Conservation (phyloP, 2,888 invertebrate genomes). For the Seira sanloemensis region DNA sequence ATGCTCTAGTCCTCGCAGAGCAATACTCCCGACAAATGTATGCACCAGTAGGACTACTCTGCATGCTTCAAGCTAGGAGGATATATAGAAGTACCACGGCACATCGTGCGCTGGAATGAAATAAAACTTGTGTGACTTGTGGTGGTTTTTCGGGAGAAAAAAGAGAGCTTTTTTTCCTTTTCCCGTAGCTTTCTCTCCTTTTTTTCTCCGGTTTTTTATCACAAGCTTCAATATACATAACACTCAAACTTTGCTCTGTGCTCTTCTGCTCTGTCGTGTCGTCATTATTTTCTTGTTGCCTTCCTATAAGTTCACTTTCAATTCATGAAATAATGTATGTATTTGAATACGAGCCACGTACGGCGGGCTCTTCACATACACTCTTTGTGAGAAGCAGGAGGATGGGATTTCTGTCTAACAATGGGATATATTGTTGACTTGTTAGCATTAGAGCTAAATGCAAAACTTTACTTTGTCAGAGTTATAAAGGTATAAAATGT, state of each 20-base stretch:
- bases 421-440: background rate
- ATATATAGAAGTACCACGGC: conserved; percentile 34
- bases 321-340: background rate
- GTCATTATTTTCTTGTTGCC: conserved; percentile 16
- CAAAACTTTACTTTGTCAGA: background rate
- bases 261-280: background rate
- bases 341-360: background rate
- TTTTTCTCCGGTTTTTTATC: background rate
- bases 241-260: conserved; percentile 15
- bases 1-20: background rate
- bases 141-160: conserved; percentile 43
- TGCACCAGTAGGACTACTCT: background rate
- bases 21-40: background rate
- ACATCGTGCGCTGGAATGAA: conserved; percentile 60
- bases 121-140: conserved; percentile 61
- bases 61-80: background rate
- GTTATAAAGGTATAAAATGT: too few species aligned
- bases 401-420: background rate
- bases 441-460: background rate
- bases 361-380: background rate
- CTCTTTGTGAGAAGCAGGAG: background rate
- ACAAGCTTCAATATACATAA: conserved; percentile 11
- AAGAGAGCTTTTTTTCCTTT: conserved; percentile 36
- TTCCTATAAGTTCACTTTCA: conserved; percentile 4
- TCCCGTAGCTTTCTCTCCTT: conserved; percentile 28